These are phyloP conservation scores for Magallana nippona DNA, from an alignment of 2,888 invertebrate genomes.

Conservation along the genomic window DNA sequence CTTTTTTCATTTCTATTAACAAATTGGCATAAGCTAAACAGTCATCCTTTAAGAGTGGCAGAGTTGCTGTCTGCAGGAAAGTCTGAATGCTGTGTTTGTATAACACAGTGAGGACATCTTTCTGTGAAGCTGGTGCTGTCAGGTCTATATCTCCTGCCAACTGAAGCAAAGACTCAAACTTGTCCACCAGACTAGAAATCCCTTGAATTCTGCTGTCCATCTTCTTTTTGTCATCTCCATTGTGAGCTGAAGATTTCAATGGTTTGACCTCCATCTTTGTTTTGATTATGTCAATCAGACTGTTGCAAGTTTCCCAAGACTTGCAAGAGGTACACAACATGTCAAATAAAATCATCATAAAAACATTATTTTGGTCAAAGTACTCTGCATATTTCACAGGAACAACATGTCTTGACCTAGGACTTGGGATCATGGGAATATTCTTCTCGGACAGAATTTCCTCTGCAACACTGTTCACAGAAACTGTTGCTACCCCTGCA, in stretches of 20 bases:
- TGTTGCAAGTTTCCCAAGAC: conserved; percentile 72
- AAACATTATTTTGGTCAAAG: conserved; percentile 61
- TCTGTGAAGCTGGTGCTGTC: conserved; percentile 53
- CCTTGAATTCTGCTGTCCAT: conserved; percentile 53
- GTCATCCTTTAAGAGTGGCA: conserved; percentile 57
- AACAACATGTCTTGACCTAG: conserved; percentile 47
- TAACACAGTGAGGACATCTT: conserved; percentile 50
- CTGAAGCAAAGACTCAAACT: conserved; percentile 60
- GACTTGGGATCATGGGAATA: conserved; percentile 57
- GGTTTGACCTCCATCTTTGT: conserved; percentile 18
- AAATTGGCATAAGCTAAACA: conserved; percentile 56
- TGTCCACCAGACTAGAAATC: conserved; percentile 53
- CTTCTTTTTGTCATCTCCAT: conserved; percentile 37
- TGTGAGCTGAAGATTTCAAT: conserved; percentile 17
- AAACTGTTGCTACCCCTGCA: conserved; percentile 74
- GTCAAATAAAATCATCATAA: conserved; percentile 72
- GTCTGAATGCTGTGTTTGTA: conserved; percentile 63
- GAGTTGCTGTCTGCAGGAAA: conserved; percentile 59
- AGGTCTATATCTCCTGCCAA: conserved; percentile 57
- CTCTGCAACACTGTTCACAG: conserved; percentile 71
- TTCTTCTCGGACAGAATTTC: conserved; percentile 67
- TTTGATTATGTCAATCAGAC: conserved; percentile 70
- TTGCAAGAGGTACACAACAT: conserved; percentile 70
- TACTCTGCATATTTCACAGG: conserved; percentile 57
- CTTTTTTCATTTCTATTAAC: conserved; percentile 56